Base-by-base conservation (phyloP, 2,888 invertebrate genomes). In the Danaus chrysippus region DNA sequence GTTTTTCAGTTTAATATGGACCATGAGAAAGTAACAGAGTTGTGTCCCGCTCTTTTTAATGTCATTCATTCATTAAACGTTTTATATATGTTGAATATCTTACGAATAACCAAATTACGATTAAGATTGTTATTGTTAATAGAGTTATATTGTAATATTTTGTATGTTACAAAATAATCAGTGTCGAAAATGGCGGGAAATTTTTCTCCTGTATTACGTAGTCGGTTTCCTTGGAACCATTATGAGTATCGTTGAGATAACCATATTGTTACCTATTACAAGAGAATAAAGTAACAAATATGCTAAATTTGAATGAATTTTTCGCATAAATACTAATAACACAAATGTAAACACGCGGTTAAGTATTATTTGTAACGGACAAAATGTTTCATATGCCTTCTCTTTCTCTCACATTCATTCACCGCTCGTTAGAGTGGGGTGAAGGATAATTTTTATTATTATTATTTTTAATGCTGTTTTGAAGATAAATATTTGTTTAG, bases 11-110 rank as follows among this genome's bases (percentile, higher is more conserved):
- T 54, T 71, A 75, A 71, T 77, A 73, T 70, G 65, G 74, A 73
- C 76, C 74, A 77, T 86, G 87, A 86, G 86, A 84, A 85, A 88
- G 88, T 89, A 86, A 83, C 85, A 79, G 73, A 67, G 75, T 77
- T 73, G 81, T 83, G 86, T 89, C 89, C 89, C 89, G 90, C 90
- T 90, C 89, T 89, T 90, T 90, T 90, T 85, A 78, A 82, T 86
- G 87, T 87, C 87, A 88, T 79, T 80, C 71, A 72, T 70, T 71
- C 70, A 68, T 63, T 57, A 60, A 59, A 55, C 61, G 57, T 66
- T 53, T 46, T 56, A 55, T 55, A 56, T 56, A 62, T 56, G 58
- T 63, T 42, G 62, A 53, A 58, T 59, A 59, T 43, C 49, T 49
- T 17, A 17, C 10, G 15, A 49, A 49, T 3, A 58, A 34, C 5